Conservation (phyloP, 2,113 vertebrate species). For the Ahaetulla prasina region DNA sequence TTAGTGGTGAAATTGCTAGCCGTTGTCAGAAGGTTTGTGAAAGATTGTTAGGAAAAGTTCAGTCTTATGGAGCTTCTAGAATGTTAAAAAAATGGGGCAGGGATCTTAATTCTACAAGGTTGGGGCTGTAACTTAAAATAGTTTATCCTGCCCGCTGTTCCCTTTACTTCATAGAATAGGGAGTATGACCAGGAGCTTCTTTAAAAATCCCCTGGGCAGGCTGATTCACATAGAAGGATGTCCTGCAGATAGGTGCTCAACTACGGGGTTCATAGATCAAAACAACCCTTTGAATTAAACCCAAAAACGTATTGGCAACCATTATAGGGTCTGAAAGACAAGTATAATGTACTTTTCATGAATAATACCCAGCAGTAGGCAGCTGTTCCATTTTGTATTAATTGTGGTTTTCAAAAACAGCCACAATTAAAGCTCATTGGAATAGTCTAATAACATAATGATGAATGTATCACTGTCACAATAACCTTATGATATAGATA, state of each 20-base stretch:
- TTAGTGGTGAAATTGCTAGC: constrained; percentile 10
- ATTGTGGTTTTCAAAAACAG: background rate
- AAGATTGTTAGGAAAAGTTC: background rate
- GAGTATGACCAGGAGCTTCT: background rate
- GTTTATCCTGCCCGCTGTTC: background rate
- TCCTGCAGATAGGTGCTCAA: background rate
- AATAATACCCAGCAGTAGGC: background rate
- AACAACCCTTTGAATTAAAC: background rate
- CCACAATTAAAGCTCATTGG: background rate
- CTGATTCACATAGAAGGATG: background rate
- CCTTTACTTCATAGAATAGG: background rate
- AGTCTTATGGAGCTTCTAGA: background rate
- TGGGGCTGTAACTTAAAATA: background rate
- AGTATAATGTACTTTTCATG: background rate
- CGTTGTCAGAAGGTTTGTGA: constrained; percentile 26
- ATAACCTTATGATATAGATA: background rate
- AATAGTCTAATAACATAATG: background rate
- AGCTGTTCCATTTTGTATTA: background rate
- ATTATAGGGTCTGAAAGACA: background rate
- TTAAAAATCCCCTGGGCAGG: background rate
- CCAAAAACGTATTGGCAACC: background rate
- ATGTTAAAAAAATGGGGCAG: background rate
- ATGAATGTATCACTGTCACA: background rate
- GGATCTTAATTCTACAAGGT: background rate
- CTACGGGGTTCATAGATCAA: background rate